A percentile compares a stretch with the other conserved stretches of the same genome.
Evolutionary conservation across 2,113 vertebrate species (phyloP).

Genomic region (Reinhardtius hippoglossoides): DNA sequence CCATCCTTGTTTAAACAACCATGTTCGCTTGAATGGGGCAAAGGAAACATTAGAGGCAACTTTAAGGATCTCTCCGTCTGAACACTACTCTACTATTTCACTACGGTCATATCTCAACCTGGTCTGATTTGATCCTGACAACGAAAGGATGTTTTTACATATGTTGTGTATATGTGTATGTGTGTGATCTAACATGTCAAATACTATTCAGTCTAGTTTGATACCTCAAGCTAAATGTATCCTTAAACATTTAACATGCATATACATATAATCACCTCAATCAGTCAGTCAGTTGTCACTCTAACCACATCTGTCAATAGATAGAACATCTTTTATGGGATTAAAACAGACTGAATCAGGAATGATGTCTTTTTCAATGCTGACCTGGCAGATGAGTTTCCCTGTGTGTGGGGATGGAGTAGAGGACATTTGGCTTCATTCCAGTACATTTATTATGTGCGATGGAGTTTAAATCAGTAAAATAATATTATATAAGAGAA

Average conservation of each 20-base stretch:
- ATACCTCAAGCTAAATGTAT: no score
- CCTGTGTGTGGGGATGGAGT: background rate
- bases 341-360: no score
- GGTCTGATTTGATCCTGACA: no score
- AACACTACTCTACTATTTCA: no score
- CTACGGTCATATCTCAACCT: no score
- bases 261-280: background rate
- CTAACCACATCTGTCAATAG: no score
- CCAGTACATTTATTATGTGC: background rate
- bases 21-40: slow-evolving; percentile 44
- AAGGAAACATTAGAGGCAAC: slow-evolving; percentile 58
- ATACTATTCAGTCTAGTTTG: no score
- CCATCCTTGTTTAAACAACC: slow-evolving; percentile 73
- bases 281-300: no score
- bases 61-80: background rate
- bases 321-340: no score
- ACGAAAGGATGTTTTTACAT: no score
- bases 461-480: background rate
- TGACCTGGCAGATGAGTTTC: background rate
- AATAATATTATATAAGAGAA: background rate
- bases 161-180: no score
- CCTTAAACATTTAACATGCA: background rate
- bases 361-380: background rate
- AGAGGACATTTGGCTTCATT: background rate
- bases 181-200: no score